Conservation (phyloP, 2,888 invertebrate genomes). For the Sylvicola cinctus region DNA sequence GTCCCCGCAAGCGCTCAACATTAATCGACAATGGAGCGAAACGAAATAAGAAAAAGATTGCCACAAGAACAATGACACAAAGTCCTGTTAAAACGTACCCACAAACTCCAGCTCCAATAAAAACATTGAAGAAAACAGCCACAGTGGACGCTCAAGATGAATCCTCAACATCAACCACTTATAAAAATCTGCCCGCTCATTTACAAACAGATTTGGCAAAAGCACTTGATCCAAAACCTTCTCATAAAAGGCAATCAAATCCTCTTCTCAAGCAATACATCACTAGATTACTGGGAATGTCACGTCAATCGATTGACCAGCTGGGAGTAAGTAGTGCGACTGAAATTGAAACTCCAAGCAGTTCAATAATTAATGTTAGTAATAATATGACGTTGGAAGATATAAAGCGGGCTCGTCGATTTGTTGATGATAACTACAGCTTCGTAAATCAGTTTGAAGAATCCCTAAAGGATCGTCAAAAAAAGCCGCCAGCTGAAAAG, state of each 20-base stretch:
- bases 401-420: constrained; percentile 15
- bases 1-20: no score
- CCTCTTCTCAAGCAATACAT: constrained; percentile 26
- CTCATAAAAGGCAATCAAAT: constrained; percentile 11
- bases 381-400: constrained; percentile 15
- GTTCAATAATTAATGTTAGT: constrained; percentile 26
- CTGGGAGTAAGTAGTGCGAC: constrained; percentile 26
- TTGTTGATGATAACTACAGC: constrained; percentile 20
- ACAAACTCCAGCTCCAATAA: constrained; percentile 6
- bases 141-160: constrained; percentile 12
- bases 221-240: not conserved
- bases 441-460: constrained; percentile 20
- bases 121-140: constrained; percentile 1
- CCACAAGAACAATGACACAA: constrained; percentile 7
- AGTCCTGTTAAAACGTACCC: constrained; percentile 5
- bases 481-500: not conserved
- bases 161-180: constrained; percentile 17
- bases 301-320: constrained; percentile 26
- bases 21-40: constrained; percentile 1
- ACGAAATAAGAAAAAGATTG: constrained; percentile 6
- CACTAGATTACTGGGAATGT: constrained; percentile 30
- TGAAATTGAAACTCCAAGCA: constrained; percentile 27
- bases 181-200: constrained; percentile 15
- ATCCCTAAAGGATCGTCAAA: constrained; percentile 10
- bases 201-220: constrained; percentile 5